These are phyloP conservation scores for Mongoloraphidia duomilia DNA, from an alignment of 2,888 invertebrate genomes.

Conservation along the genomic window DNA sequence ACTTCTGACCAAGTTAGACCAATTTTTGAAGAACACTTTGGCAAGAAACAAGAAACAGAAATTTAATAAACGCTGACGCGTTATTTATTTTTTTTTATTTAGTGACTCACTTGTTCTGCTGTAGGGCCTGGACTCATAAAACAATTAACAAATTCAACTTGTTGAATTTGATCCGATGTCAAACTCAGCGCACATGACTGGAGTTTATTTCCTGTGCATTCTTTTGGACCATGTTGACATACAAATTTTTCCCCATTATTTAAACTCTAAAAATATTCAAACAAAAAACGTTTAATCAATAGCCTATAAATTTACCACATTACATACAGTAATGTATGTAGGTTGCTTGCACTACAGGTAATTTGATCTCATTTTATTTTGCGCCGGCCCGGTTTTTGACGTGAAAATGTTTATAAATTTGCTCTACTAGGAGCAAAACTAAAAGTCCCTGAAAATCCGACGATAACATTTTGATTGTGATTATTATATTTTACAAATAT, in stretches of 20 bases:
- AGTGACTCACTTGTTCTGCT: constrained; percentile 10
- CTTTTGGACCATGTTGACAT: constrained; percentile 48
- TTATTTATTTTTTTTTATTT: neutral
- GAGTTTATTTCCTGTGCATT: constrained; percentile 46
- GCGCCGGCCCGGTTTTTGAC: no score
- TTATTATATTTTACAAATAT: no score
- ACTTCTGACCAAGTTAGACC: constrained; percentile 27
- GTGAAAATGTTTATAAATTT: no score
- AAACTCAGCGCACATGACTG: constrained; percentile 42
- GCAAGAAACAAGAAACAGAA: constrained; percentile 12
- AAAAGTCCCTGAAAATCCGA: no score
- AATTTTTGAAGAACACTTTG: constrained; percentile 31
- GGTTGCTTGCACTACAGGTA: no score
- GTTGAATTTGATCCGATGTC: constrained; percentile 23
- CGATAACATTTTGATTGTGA: no score
- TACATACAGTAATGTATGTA: no score
- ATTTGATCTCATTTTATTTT: no score
- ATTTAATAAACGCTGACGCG: neutral
- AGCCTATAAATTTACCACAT: no score
- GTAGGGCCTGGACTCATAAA: constrained; percentile 20
- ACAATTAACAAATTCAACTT: constrained; percentile 25
- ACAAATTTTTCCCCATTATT: constrained; percentile 31
- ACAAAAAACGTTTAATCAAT: neutral
- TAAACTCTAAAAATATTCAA: constrained; percentile 18
- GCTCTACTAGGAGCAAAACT: no score